phyloP scores from a whole-genome alignment of 2,113 vertebrate genomes.

The Noctilio leporinus region DNA sequence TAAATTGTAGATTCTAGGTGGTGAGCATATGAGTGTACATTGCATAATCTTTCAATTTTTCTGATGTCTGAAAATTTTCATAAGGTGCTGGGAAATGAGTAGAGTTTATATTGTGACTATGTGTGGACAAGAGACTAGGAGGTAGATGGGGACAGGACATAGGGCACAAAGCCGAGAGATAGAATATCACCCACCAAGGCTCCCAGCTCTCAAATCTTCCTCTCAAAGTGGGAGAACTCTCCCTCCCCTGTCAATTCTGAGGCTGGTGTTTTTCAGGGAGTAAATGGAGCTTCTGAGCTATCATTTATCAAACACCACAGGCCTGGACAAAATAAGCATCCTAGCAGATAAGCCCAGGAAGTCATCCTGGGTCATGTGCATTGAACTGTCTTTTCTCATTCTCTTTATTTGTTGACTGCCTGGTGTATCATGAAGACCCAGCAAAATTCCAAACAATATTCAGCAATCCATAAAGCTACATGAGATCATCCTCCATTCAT shows the following conservation, averaged over 20 bases:
- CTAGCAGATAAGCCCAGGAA: neutral
- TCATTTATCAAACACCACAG: neutral
- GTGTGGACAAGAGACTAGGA: neutral
- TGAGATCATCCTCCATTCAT: neutral
- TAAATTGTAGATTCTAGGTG: neutral
- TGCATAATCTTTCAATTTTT: neutral
- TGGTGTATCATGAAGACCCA: neutral
- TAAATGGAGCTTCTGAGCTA: neutral
- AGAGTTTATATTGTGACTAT: neutral
- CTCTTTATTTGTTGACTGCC: neutral
- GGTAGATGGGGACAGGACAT: too few species aligned
- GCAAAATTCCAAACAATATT: neutral
- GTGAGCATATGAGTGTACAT: neutral
- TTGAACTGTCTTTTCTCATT: neutral
- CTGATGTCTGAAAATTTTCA: neutral
- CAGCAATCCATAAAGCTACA: neutral
- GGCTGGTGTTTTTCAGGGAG: neutral
- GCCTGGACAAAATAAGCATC: neutral
- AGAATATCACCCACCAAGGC: neutral
- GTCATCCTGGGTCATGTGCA: neutral
- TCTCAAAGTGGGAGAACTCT: neutral
- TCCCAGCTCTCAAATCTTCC: neutral
- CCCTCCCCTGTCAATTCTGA: neutral
- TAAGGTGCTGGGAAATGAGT: neutral
- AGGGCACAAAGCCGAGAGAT: neutral